Conservation (phyloP, 2,797 vertebrate species). For the Eulemur albifrons region DNA sequence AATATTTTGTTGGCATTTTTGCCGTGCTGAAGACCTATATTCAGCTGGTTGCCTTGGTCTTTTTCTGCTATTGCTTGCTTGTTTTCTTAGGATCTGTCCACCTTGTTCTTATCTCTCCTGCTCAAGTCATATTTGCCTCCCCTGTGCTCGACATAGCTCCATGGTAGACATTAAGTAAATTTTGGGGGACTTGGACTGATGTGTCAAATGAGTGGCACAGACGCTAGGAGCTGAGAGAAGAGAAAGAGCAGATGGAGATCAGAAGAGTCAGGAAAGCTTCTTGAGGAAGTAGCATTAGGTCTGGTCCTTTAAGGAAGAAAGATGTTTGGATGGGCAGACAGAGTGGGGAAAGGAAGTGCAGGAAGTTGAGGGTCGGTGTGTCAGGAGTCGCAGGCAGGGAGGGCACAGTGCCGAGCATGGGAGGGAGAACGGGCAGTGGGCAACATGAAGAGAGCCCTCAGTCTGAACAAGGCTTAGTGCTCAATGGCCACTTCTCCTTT, state of each 20-base stretch:
- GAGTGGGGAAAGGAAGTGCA: not conserved
- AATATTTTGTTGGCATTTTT: not conserved
- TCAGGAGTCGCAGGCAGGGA: not conserved
- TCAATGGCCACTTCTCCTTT: constrained; percentile 19
- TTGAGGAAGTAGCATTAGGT: not conserved
- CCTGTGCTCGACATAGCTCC: not conserved
- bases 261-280: not conserved
- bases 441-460: not conserved
- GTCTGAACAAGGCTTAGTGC: not conserved
- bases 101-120: not conserved
- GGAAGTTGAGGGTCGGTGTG: not conserved
- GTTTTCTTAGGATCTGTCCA: not conserved
- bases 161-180: not conserved
- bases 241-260: not conserved
- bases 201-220: not conserved
- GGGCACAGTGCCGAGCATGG: not conserved
- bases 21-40: not conserved
- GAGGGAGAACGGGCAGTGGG: not conserved
- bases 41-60: not conserved
- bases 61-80: not conserved
- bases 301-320: not conserved
- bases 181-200: not conserved
- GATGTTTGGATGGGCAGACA: not conserved
- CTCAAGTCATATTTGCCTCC: not conserved
- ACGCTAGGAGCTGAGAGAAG: not conserved